phyloP scores from a whole-genome alignment of 2,797 vertebrate genomes.

The Phrynocephalus guinanensis region DNA sequence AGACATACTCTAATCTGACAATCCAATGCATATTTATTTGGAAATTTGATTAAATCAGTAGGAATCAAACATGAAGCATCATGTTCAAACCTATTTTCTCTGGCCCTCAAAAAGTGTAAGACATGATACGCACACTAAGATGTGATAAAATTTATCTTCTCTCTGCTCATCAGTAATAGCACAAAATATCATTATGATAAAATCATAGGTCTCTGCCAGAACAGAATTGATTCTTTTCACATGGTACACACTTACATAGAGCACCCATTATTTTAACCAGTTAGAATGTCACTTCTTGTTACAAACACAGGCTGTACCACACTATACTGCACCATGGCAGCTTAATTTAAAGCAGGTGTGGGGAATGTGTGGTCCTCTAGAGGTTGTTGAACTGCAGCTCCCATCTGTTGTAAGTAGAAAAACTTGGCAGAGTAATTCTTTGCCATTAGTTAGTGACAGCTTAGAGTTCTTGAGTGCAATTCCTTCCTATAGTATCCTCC shows the following conservation, averaged over 20 bases:
- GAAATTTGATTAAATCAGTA: neutral
- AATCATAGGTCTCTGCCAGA: neutral
- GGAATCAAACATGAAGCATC: neutral
- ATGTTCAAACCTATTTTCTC: neutral
- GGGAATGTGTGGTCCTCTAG: neutral
- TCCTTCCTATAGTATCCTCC: neutral
- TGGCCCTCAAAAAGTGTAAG: neutral
- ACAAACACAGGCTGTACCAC: neutral
- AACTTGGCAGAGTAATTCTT: neutral
- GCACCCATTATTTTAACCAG: neutral
- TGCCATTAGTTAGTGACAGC: neutral
- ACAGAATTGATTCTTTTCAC: neutral
- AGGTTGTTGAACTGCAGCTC: neutral
- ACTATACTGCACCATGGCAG: neutral
- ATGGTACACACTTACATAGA: neutral
- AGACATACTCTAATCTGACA: neutral
- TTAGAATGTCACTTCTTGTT: conserved; percentile 7
- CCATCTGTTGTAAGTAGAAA: neutral
- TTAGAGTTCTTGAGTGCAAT: neutral
- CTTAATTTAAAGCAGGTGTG: conserved; percentile 1
- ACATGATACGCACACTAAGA: neutral
- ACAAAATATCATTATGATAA: neutral
- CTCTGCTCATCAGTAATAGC: neutral
- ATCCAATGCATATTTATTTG: neutral
- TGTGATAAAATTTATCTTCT: neutral